phyloP scores from a whole-genome alignment of 2,113 vertebrate species.

The Campylorhamphus procurvoides region DNA sequence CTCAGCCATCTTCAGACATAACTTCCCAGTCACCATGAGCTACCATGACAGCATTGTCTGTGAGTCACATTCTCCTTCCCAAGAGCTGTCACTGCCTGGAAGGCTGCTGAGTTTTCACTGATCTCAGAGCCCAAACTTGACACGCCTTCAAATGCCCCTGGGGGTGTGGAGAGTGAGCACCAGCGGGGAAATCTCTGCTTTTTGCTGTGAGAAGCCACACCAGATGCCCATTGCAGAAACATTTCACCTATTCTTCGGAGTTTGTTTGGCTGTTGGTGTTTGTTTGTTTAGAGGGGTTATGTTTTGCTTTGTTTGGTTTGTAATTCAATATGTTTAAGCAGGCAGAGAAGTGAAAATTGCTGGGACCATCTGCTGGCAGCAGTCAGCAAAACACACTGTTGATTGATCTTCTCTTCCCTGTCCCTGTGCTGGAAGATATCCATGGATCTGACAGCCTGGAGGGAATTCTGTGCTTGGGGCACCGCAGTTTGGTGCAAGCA shows the following conservation, averaged over 20 bases:
- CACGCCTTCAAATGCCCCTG: accelerated
- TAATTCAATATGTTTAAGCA: constrained; percentile 47
- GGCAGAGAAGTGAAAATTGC: constrained; percentile 35
- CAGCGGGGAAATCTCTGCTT: accelerated
- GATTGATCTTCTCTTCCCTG: constrained; percentile 17
- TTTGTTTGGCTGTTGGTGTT: not conserved
- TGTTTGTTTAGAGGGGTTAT: constrained; percentile 39
- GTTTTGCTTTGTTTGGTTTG: constrained; percentile 44
- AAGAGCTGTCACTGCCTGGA: not conserved
- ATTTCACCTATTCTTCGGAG: not conserved
- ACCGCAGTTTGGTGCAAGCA: not conserved
- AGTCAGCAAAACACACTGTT: not conserved
- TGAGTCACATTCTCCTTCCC: not conserved
- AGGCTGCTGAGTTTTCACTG: not conserved
- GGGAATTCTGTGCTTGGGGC: not conserved
- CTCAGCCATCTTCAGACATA: not conserved
- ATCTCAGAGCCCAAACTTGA: not conserved
- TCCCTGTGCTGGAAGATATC: accelerated
- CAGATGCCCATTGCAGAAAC: not conserved
- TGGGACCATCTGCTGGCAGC: constrained; percentile 39
- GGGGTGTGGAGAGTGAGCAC: too few species aligned
- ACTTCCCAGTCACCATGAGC: not conserved
- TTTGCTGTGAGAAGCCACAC: not conserved
- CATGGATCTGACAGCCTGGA: not conserved
- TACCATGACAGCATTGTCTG: not conserved